Conservation (phyloP, 2,113 vertebrate genomes). For the Xiphophorus couchianus region DNA sequence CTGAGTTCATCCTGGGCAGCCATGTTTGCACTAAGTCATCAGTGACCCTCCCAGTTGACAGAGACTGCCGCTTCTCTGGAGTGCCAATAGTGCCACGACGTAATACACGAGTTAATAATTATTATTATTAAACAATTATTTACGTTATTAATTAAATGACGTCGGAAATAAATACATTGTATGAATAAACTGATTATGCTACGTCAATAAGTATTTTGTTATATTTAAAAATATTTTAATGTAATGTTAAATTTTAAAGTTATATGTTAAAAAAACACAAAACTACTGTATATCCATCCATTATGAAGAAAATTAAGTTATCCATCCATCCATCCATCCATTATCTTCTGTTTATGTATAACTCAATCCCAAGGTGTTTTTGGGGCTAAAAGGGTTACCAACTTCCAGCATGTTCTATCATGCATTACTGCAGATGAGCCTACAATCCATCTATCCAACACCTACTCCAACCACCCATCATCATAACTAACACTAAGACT, state of each 20-base stretch:
- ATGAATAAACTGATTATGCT: neutral
- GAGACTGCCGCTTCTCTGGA: slow-evolving; percentile 31
- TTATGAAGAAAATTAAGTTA: neutral
- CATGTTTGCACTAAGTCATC: slow-evolving; percentile 76
- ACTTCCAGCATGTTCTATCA: too few relatives aligned
- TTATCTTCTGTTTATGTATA: neutral
- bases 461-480: too few relatives aligned
- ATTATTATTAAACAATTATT: neutral
- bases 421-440: too few relatives aligned
- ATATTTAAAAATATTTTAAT: neutral
- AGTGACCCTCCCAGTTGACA: slow-evolving; percentile 45
- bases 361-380: too few relatives aligned
- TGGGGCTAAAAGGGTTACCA: too few relatives aligned
- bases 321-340: neutral
- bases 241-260: neutral
- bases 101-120: neutral
- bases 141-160: neutral
- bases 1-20: slow-evolving; percentile 86
- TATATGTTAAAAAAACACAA: neutral
- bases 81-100: slow-evolving; percentile 19
- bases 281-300: neutral
- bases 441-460: too few relatives aligned
- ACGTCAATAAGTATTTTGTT: neutral
- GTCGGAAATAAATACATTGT: too few relatives aligned
- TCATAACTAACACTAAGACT: too few relatives aligned